Evolutionary conservation across 35 echinoderm and acorn worm species (phyloP), one percentile per base, ranked within the genome.

Genomic region (Apostichopus parvimensis): DNA sequence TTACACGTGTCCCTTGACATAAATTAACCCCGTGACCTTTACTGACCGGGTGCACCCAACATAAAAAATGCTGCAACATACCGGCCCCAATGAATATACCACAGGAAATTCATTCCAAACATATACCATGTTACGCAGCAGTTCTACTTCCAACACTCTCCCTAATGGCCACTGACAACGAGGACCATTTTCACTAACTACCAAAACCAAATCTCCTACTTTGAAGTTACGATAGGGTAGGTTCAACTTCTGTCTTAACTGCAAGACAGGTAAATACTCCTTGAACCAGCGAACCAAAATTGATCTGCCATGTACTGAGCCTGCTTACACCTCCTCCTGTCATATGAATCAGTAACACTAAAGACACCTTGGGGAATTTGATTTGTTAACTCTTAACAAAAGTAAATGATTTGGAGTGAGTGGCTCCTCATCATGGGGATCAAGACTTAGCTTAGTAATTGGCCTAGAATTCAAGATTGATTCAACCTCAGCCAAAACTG

Each of bases 251-350:
- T 90, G 60, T 12, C 94, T 80, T 54, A 45, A 65, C 22, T 95
- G 86, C n/a, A 92, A 53, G 1, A 57, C 58, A 14, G 91, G 94
- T 26, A 95, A 66, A 56, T 93, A 96, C 66, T 96, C 95, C 28
- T 77, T 84, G 2, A 87, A 5, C 92, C 92, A 96, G 20, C 88
- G 60, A 55, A 21, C 95, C 95, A 96, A 65, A 96, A 96, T 9
- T 80, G 55, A 26, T 87, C 23, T 15, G 94, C 91, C 9, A 95
- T 64, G 18, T 93, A 88, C 57, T 95, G 91, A 54, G 78, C 86
- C 1, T 86, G 87, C 34, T 68, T 23, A 91, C 94, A 95, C 13
- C 94, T 70, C 24, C 24, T 25, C 24, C 24, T 25, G 24, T 1
- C 24, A 25, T 25, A 25, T 25, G 24, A 25, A 25, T 92, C 87